Percentiles rank a stretch among this genome's conserved stretches.
phyloP scores from a whole-genome alignment of 2,888 invertebrate species.

The Mythimna ferrago region DNA sequence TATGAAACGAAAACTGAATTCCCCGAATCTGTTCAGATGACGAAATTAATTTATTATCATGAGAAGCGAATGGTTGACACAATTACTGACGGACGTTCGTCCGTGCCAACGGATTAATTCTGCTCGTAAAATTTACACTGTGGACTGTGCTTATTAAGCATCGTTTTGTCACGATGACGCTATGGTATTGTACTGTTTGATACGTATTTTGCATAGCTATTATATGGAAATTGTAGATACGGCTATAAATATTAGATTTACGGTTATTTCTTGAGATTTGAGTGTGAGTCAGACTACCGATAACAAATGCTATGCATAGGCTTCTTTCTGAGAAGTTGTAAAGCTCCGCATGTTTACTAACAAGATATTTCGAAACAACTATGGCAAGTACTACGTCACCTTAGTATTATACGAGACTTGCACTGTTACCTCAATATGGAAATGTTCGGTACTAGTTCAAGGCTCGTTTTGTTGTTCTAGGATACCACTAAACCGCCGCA shows the following conservation, averaged over 20 bases:
- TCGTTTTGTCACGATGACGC: conserved; percentile 52
- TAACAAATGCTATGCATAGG: conserved; percentile 20
- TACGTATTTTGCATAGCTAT: conserved; percentile 35
- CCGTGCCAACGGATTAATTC: conserved; percentile 77
- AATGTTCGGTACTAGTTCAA: neutral
- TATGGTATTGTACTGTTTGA: conserved; percentile 45
- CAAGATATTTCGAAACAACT: neutral
- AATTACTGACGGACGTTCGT: conserved; percentile 75
- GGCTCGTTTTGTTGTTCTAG: neutral
- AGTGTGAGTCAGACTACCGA: conserved; percentile 5
- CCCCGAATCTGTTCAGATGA: conserved; percentile 56
- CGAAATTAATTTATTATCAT: conserved; percentile 74
- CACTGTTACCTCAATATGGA: neutral
- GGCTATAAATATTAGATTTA: conserved; percentile 31
- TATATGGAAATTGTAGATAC: conserved; percentile 32
- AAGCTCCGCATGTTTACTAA: conserved; percentile 5
- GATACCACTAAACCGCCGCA: too few species aligned
- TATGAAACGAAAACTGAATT: conserved; percentile 40
- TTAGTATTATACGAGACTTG: neutral
- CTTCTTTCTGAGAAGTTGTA: conserved; percentile 1
- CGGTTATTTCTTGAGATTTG: conserved; percentile 27
- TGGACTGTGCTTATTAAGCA: conserved; percentile 70
- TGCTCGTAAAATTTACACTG: conserved; percentile 79
- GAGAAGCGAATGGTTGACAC: conserved; percentile 78
- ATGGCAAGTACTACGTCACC: neutral